phyloP scores from a whole-genome alignment of 2,888 invertebrate species.

The Andrena marginata region DNA sequence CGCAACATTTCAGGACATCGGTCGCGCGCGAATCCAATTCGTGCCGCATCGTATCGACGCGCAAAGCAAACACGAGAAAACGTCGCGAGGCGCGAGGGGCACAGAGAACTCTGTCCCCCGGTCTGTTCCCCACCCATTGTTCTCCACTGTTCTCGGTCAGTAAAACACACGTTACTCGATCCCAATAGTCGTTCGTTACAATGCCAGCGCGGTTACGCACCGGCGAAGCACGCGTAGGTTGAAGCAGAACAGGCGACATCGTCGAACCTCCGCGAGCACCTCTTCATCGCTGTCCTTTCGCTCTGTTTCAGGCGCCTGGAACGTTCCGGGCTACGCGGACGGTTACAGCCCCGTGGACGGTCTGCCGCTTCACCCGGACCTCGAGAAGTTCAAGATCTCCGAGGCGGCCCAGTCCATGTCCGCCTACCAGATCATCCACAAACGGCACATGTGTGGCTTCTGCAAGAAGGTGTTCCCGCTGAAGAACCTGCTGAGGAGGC shows the following conservation, averaged over 20 bases:
- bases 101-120: too few species aligned
- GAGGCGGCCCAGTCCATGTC: slow-evolving; percentile 5
- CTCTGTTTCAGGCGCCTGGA: slow-evolving; percentile 72
- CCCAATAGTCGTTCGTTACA: neutral
- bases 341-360: slow-evolving; percentile 29
- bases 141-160: neutral
- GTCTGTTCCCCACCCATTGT: neutral
- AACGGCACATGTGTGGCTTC: slow-evolving; percentile 73
- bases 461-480: slow-evolving; percentile 75
- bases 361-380: slow-evolving; percentile 18
- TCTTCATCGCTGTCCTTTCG: slow-evolving; percentile 58
- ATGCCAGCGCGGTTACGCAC: neutral
- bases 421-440: slow-evolving; percentile 50
- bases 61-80: too few species aligned
- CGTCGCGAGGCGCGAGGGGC: too few species aligned
- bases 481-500: slow-evolving; percentile 73
- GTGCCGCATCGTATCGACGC: too few species aligned
- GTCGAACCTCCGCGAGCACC: slow-evolving; percentile 20
- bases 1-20: too few species aligned
- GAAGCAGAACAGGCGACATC: slow-evolving; percentile 24
- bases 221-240: neutral
- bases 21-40: too few species aligned
- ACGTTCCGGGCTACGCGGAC: slow-evolving; percentile 39
- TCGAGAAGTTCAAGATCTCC: slow-evolving; percentile 50
- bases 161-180: neutral